Percentiles rank a stretch among this genome's conserved stretches.
These are phyloP conservation scores for Slavum lentiscoides DNA, from an alignment of 2,888 invertebrate species.

Conservation along the genomic window DNA sequence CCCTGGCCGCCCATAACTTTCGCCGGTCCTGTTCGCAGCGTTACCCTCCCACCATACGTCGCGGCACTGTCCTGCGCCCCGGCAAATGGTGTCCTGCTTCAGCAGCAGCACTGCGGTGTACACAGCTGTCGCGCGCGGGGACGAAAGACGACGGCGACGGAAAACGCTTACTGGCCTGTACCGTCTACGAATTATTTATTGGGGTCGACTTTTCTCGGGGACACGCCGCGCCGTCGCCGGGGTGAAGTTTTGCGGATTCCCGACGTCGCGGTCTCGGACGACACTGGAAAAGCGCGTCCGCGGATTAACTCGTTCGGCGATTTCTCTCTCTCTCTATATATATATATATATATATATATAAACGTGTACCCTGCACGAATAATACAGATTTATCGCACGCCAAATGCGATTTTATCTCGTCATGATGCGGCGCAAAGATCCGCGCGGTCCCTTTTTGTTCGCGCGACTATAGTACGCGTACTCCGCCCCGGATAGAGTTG, in stretches of 20 bases:
- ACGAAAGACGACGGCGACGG: not conserved
- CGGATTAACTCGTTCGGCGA: conserved; percentile 47
- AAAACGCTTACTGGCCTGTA: no score
- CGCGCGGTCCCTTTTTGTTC: not conserved
- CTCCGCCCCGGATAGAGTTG: no score
- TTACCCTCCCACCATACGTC: no score
- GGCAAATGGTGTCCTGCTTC: no score
- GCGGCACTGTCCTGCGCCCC: no score
- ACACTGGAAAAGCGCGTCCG: conserved; percentile 45
- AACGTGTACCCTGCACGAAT: conserved; percentile 14
- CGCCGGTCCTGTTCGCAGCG: no score
- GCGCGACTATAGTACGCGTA: not conserved
- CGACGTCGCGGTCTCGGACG: conserved; percentile 16
- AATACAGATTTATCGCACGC: conserved; percentile 52
- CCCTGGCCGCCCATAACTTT: no score
- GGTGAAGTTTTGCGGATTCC: conserved; percentile 51
- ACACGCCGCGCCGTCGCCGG: conserved; percentile 1
- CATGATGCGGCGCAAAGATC: conserved; percentile 5
- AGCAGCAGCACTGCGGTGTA: no score
- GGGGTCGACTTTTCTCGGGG: conserved; percentile 45
- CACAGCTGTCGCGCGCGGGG: no score
- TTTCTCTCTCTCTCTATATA: not conserved
- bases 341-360: no score
- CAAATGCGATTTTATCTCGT: conserved; percentile 53
- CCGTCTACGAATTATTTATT: conserved; percentile 43